phyloP scores from a whole-genome alignment of 2,113 vertebrate genomes.

The Toxotes jaculatrix region DNA sequence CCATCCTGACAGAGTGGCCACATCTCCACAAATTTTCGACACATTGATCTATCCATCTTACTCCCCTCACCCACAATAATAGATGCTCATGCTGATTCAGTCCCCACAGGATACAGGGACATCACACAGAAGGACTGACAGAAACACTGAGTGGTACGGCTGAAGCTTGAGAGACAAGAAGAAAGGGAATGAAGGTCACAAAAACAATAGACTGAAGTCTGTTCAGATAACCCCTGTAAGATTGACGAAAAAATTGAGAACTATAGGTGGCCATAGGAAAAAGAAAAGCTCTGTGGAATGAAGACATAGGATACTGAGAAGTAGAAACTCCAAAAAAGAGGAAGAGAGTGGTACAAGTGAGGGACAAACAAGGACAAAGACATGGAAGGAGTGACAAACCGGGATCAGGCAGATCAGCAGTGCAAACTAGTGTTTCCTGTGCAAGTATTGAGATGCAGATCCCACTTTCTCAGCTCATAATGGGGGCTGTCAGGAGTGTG shows the following conservation, averaged over 20 bases:
- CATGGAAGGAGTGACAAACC: constrained; percentile 54
- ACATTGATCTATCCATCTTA: constrained; percentile 63
- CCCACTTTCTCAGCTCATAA: constrained; percentile 70
- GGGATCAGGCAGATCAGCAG: constrained; percentile 71
- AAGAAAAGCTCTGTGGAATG: background rate
- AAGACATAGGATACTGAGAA: constrained; percentile 19
- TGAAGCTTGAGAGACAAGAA: constrained; percentile 8
- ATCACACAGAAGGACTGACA: constrained; percentile 28
- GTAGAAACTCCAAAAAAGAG: background rate
- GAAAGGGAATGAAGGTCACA: constrained; percentile 33
- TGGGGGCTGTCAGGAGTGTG: constrained; percentile 64
- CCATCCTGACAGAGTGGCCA: constrained; percentile 55
- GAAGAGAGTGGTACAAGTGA: constrained; percentile 39
- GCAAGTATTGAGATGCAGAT: constrained; percentile 83
- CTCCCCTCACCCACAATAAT: constrained; percentile 39
- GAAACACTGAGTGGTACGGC: constrained; percentile 20
- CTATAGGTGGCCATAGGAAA: background rate
- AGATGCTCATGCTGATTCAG: constrained; percentile 74
- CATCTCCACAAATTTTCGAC: constrained; percentile 51
- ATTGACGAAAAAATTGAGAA: background rate
- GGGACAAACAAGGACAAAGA: constrained; percentile 62
- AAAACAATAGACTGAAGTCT: constrained; percentile 22
- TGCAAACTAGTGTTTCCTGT: constrained; percentile 76
- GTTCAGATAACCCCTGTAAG: constrained; percentile 18
- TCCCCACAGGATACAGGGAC: constrained; percentile 49